Evolutionary conservation across 2,113 vertebrate genomes (phyloP).

Genomic region (Oriolus oriolus): DNA sequence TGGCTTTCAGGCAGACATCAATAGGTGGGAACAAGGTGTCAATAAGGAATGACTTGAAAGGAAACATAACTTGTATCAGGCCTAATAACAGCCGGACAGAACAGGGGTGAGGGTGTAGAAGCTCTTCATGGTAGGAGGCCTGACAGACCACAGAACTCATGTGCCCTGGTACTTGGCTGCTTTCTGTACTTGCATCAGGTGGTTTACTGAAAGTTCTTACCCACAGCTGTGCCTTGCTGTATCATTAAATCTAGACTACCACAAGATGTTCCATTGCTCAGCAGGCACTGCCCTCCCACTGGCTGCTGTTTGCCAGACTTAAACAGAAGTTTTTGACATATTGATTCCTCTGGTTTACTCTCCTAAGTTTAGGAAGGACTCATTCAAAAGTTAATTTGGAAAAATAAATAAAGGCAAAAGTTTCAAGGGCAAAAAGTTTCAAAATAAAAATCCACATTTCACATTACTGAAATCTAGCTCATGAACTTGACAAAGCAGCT

Average conservation of each 20-base stretch:
- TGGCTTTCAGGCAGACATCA: neutral
- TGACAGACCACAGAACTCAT: neutral
- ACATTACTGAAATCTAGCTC: neutral
- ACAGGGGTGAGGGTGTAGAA: neutral
- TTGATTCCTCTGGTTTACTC: slow-evolving; percentile 24
- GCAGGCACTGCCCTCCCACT: neutral
- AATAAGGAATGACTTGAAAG: neutral
- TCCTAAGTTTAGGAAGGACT: neutral
- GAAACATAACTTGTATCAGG: neutral
- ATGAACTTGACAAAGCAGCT: neutral
- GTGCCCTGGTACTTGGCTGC: neutral
- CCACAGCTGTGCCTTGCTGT: neutral
- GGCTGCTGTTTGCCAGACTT: neutral
- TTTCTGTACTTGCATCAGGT: neutral
- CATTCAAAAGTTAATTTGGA: neutral
- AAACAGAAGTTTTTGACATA: neutral
- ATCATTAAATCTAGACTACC: neutral
- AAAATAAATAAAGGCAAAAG: slow-evolving; percentile 21
- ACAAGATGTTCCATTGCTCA: neutral
- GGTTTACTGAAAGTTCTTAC: neutral
- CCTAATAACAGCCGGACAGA: neutral
- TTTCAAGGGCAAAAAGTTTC: slow-evolving; percentile 40
- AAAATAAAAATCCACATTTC: neutral
- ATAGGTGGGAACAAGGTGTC: neutral
- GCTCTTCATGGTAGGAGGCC: neutral